phyloP scores from a whole-genome alignment of 2,113 vertebrate genomes.

The Arvicanthis niloticus region DNA sequence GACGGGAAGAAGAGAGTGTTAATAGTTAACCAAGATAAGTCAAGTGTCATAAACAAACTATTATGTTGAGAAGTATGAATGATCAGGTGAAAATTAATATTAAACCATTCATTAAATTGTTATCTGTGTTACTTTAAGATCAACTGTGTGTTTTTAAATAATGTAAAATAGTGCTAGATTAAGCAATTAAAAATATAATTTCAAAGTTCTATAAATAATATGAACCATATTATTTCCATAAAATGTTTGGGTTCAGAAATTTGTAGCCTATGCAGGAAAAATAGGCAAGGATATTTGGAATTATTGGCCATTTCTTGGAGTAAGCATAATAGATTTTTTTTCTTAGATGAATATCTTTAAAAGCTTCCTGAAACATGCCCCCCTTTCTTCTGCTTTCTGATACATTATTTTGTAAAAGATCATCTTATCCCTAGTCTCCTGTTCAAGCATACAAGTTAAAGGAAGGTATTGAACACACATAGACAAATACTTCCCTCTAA shows the following conservation, averaged over 20 bases:
- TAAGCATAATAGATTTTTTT: not conserved
- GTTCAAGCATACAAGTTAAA: not conserved
- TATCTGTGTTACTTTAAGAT: constrained; percentile 31
- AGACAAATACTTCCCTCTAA: not conserved
- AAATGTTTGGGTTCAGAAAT: constrained; percentile 10
- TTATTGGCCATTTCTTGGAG: constrained; percentile 8
- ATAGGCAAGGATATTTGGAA: not conserved
- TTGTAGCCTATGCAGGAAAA: not conserved
- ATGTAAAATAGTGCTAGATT: not conserved
- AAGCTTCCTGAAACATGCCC: not conserved
- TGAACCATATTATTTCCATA: constrained; percentile 3
- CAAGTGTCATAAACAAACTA: not conserved
- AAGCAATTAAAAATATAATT: not conserved
- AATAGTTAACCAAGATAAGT: constrained; percentile 1
- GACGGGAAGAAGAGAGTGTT: constrained; percentile 4
- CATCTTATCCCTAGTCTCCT: not conserved
- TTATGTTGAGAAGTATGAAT: not conserved
- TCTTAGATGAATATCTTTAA: not conserved
- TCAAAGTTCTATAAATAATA: not conserved
- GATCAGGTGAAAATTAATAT: not conserved
- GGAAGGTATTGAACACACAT: not conserved
- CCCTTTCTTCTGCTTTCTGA: not conserved
- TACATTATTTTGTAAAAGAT: not conserved
- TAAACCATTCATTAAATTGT: not conserved
- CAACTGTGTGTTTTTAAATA: constrained; percentile 48